A percentile compares a stretch with the other conserved stretches of the same genome.
phyloP scores from a whole-genome alignment of 2,113 vertebrate genomes.

The Procapra przewalskii region DNA sequence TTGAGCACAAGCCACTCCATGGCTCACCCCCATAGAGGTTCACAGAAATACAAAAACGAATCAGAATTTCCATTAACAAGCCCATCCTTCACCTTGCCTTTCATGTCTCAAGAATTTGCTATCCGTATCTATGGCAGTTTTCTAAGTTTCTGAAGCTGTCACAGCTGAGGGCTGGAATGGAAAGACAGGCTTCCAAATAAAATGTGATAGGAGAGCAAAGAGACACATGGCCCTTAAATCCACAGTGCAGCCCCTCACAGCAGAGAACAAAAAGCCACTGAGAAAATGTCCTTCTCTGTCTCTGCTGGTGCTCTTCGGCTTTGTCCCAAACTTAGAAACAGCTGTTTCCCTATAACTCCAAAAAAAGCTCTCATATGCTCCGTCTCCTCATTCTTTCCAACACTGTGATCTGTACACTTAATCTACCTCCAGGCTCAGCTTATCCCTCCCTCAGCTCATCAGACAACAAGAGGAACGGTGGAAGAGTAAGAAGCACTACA shows the following conservation, averaged over 20 bases:
- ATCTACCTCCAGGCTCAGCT: slow-evolving; percentile 58
- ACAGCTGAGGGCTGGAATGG: background rate
- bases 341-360: slow-evolving; percentile 51
- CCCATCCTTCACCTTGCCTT: background rate
- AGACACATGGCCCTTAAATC: background rate
- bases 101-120: background rate
- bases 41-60: background rate
- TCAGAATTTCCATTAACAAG: background rate
- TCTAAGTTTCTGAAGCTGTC: background rate
- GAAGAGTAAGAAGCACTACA: background rate
- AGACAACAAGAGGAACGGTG: background rate
- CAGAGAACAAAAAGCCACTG: slow-evolving; percentile 4
- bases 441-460: background rate
- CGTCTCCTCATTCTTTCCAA: slow-evolving; percentile 33
- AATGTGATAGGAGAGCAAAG: background rate
- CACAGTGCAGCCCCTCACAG: background rate
- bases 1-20: background rate
- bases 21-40: background rate
- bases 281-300: slow-evolving; percentile 26
- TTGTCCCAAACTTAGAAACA: slow-evolving; percentile 68
- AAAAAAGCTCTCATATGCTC: slow-evolving; percentile 46
- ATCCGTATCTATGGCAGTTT: background rate
- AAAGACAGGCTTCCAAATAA: slow-evolving; percentile 42
- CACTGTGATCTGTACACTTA: slow-evolving; percentile 60
- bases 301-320: background rate